Conservation (phyloP, 2,113 vertebrate genomes). For the Typhlomys cinereus region DNA sequence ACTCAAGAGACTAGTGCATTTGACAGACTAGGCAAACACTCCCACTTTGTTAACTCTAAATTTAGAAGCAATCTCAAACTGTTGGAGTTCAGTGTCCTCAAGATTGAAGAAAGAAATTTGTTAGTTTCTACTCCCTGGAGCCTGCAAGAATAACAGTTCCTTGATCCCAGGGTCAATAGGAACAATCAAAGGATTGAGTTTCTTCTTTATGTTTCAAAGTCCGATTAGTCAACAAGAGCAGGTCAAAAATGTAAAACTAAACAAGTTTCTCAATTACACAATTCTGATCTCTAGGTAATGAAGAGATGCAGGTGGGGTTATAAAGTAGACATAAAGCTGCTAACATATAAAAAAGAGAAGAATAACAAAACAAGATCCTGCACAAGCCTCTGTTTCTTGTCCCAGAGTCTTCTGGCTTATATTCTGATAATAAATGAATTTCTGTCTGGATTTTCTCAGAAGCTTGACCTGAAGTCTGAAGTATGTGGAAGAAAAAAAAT, state of each 20-base stretch:
- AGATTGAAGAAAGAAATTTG: background rate
- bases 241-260: background rate
- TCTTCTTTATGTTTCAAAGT: constrained; percentile 22
- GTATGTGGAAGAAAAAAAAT: background rate
- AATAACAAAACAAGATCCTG: too few species aligned
- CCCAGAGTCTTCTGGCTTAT: background rate
- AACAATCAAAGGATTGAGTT: constrained; percentile 5
- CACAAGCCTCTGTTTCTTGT: background rate
- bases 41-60: constrained; percentile 38
- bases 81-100: background rate
- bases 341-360: constrained; percentile 10
- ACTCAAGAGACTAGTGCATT: constrained; percentile 29
- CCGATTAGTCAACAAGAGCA: background rate
- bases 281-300: background rate
- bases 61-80: constrained; percentile 46
- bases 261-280: background rate
- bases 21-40: constrained; percentile 40
- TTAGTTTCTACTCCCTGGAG: constrained; percentile 4
- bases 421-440: constrained; percentile 8
- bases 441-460: constrained; percentile 4
- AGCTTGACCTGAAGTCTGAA: constrained; percentile 29
- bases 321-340: too few species aligned
- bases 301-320: background rate
- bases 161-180: background rate
- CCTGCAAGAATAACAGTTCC: constrained; percentile 41